phyloP scores from a whole-genome alignment of 2,113 vertebrate genomes.

The Rhodinocichla rosea region DNA sequence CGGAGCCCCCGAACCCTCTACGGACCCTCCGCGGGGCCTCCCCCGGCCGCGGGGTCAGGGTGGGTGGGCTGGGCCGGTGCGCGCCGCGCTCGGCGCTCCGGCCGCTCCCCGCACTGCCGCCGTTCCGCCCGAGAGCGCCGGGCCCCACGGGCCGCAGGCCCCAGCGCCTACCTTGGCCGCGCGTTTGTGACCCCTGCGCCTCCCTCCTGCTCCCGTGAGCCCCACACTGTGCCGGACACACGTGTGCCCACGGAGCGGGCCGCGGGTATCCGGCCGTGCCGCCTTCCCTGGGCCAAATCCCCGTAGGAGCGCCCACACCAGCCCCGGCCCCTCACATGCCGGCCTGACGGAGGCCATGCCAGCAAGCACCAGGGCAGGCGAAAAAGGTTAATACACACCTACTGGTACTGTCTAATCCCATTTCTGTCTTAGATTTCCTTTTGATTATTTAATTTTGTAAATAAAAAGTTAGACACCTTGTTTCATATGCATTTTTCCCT shows the following conservation, averaged over 20 bases:
- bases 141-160: fast-evolving
- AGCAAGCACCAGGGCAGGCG: neutral
- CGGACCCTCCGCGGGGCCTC: fast-evolving
- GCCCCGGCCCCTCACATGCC: neutral
- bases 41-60: fast-evolving
- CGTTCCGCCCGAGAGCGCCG: neutral
- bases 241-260: neutral
- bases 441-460: neutral
- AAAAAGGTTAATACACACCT: neutral
- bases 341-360: fast-evolving
- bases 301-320: neutral
- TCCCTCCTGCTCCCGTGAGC: too few relatives aligned
- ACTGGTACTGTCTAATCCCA: too few relatives aligned
- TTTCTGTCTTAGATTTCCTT: neutral
- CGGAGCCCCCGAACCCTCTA: fast-evolving
- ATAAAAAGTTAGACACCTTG: neutral
- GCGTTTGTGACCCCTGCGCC: fast-evolving
- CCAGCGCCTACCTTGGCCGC: fast-evolving
- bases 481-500: neutral
- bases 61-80: too few relatives aligned
- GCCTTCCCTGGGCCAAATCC: neutral
- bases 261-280: too few relatives aligned
- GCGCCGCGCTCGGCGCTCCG: neutral
- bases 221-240: neutral
- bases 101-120: neutral